Percentiles rank a stretch among this genome's conserved stretches.
Evolutionary conservation across 2,113 vertebrate genomes (phyloP).

Genomic region (Crocuta crocuta): DNA sequence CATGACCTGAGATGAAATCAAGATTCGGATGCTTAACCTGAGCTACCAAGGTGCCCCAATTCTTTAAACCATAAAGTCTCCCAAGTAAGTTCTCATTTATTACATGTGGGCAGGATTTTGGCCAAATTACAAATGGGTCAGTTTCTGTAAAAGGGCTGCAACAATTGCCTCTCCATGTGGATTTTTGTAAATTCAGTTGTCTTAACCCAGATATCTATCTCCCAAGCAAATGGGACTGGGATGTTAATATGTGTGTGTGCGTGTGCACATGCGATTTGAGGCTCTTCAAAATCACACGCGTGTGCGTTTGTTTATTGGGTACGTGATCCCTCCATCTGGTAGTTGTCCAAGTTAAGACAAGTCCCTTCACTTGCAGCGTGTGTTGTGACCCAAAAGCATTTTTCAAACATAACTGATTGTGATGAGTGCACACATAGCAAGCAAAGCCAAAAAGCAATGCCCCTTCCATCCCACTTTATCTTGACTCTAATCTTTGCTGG

Average conservation of each 20-base stretch:
- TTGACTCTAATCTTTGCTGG: not conserved
- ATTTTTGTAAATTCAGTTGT: not conserved
- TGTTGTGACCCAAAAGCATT: not conserved
- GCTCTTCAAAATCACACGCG: not conserved
- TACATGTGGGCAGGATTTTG: not conserved
- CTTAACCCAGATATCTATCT: not conserved
- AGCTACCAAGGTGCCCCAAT: not conserved
- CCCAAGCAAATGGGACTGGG: not conserved
- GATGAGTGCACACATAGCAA: fast-evolving
- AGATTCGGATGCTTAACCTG: too few species aligned
- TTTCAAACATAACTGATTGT: not conserved
- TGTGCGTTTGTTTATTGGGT: not conserved
- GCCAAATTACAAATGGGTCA: not conserved
- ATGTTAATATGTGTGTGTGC: not conserved
- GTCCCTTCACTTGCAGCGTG: too few species aligned
- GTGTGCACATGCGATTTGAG: not conserved
- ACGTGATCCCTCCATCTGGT: fast-evolving
- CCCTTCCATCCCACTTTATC: fast-evolving
- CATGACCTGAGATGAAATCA: too few species aligned
- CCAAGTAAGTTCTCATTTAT: not conserved
- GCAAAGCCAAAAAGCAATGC: not conserved
- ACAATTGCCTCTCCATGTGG: not conserved
- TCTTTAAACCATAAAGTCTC: not conserved
- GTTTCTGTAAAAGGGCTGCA: not conserved
- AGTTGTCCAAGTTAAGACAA: not conserved